Base-by-base conservation (phyloP, 2,113 vertebrate species). In the Raphicerus campestris region DNA sequence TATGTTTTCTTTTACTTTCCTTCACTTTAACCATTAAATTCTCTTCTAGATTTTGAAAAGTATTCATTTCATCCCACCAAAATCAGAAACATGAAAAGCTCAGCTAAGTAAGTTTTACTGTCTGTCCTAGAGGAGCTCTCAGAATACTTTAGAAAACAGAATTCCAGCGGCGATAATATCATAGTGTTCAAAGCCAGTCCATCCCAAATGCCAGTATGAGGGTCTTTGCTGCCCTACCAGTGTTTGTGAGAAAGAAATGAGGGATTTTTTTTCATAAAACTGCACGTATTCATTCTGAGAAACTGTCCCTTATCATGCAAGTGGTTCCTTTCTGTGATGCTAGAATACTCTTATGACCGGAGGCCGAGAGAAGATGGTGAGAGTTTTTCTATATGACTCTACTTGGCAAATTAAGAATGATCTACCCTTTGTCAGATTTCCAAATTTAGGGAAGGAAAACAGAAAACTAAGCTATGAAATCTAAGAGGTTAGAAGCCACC, bases 381-480 rank as follows among this genome's bases (percentile, higher is more conserved):
- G 14, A 4, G 16, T 63, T 91, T 91, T 15, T 87, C 80, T 83
- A 60, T 47, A 83, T 35, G 51, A 9, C 28, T 87, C 30, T 28
- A 24, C 32, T 45, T 47, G 75, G 55, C 26, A 87, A 60, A 73
- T 56, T 77, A 94, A 94, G 39, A 93, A 61, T 42, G 39, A 51
- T 45, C 39, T 58, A 9, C 8, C 9, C 26, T 55, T 11, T 55
- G 39, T 87, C 55, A 77, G 55, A 20, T 35, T 90, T 77, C 22
- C 45, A 94, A 42, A 86, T 63, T 20, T 73, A 39, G 58, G 6
- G 26, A 49, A 77, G 16, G 60, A 55, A 90, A 90, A 45, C 2
- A 47, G 80, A 96, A 82, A 93, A 42, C 24, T 24, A n/a, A 83
- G 10, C 35, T 39, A 6, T 47, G 89, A 93, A 92, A 78, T 49